Conservation (phyloP, 2,797 vertebrate genomes). For the Jordanella pulchra region DNA sequence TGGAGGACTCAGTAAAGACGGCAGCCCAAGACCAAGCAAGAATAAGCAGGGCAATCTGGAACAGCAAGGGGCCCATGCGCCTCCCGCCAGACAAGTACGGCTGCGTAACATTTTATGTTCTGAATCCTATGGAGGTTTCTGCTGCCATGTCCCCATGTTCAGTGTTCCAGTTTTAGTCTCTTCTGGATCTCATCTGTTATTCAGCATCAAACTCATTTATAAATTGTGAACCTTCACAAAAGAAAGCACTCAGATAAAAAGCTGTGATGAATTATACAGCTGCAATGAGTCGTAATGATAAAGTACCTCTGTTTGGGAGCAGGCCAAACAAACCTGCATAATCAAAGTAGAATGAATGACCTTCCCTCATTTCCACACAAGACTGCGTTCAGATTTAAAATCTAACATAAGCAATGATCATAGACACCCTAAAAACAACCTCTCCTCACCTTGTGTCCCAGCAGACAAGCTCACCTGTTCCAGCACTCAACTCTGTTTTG, state of each 20-base stretch:
- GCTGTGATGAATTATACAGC: neutral
- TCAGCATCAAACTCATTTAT: neutral
- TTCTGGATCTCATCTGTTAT: neutral
- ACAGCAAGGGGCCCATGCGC: conserved; percentile 41
- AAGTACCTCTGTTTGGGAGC: neutral
- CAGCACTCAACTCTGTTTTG: conserved; percentile 77
- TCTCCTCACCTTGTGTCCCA: conserved; percentile 11
- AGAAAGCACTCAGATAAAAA: neutral
- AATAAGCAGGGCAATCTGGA: conserved; percentile 71
- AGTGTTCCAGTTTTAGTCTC: neutral
- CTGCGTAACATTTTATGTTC: neutral
- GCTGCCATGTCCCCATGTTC: neutral
- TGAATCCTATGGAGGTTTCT: neutral
- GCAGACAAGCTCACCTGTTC: conserved; percentile 74
- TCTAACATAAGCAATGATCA: neutral
- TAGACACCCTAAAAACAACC: neutral
- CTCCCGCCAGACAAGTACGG: conserved; percentile 58
- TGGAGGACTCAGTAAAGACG: conserved; percentile 81
- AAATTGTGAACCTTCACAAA: neutral
- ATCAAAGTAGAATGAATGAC: neutral
- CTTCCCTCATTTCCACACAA: neutral
- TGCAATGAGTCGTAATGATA: neutral
- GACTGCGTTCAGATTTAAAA: neutral
- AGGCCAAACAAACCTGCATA: neutral
- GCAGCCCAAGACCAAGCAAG: conserved; percentile 80